Conservation (phyloP, 2,888 invertebrate genomes). For the Drosophila setosimentum region DNA sequence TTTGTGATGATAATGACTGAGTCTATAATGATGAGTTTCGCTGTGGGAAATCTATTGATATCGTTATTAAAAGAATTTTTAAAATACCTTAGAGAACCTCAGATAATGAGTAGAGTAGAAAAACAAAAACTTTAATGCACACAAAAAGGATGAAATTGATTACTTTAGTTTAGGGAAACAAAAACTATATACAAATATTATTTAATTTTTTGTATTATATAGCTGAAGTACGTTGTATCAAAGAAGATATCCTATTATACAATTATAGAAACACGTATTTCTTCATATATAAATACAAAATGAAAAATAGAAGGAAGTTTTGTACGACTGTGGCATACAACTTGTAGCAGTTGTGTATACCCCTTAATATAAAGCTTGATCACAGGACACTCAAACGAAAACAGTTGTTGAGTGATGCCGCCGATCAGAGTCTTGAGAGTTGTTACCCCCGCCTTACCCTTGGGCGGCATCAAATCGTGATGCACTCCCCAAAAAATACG, state of each 20-base stretch:
- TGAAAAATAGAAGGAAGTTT: neutral
- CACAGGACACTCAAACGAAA: slow-evolving; percentile 22
- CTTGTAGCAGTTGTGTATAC: neutral
- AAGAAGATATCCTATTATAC: neutral
- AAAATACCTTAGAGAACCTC: no score
- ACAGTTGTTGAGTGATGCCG: slow-evolving; percentile 41
- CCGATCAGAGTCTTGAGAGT: slow-evolving; percentile 31
- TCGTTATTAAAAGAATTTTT: no score
- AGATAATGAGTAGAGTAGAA: no score
- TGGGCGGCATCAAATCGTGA: slow-evolving; percentile 16
- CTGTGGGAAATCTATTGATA: neutral
- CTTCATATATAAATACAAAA: neutral
- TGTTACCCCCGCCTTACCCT: neutral
- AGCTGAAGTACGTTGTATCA: no score
- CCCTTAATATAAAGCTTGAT: neutral
- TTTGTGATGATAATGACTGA: no score
- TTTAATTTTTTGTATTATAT: neutral
- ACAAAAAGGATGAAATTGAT: no score
- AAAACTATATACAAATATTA: neutral
- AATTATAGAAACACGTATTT: neutral
- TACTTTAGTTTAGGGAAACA: neutral
- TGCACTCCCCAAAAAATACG: slow-evolving; percentile 47
- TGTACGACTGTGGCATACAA: neutral
- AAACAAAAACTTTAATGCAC: no score
- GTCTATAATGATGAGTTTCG: neutral